Evolutionary conservation across 2,113 vertebrate species (phyloP), one percentile per base, ranked within the genome.

Genomic region (Uria aalge): DNA sequence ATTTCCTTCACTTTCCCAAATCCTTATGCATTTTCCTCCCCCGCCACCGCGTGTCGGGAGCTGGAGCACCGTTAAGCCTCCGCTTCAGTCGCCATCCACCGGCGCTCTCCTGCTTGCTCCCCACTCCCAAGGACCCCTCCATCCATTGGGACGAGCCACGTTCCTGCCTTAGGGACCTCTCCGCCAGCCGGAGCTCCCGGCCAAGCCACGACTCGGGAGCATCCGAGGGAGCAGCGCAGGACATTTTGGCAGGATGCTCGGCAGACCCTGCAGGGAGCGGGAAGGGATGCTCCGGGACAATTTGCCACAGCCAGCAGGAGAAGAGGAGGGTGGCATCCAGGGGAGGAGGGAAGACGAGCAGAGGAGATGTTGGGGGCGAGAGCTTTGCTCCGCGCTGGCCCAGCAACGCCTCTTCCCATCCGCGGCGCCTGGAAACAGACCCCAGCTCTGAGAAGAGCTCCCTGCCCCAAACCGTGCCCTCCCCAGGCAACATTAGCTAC

Each of bases 111-210:
- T 64, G 40, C 71, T 78, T 45, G 45, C 32, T 82, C 75, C 50
- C 66, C 1, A 3, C 71, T 67, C 71, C 74, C 8, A 0, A 40
- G 43, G 40, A 36, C 19, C 32, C 17, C 40, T 72, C 26, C 3
- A 34, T 48, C 48, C 74, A 20, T 17, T 2, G 7, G 57, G 53
- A 68, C 32, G n/a, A 84, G 18, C 34, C 4, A 2, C 0, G 0
- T n/a, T 76, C 63, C 90, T 59, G 47, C 43, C 43, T 43, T 11
- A 68, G 32, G 43, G 18, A 80, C 27, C 38, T 6, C 56, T 40
- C 29, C 2, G 1, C 32, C 76, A 41, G 45, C 15, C 4, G 1
- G 21, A 87, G 53, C 34, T 67, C 45, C 60, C 0, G 1, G 68
- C n/a, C 17, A 34, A 82, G 59, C 45, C 45, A 6, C 14, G 29